A percentile compares a stretch with the other conserved stretches of the same genome.
Evolutionary conservation across 2,888 invertebrate genomes (phyloP).

Genomic region (Aleiodes testaceus): DNA sequence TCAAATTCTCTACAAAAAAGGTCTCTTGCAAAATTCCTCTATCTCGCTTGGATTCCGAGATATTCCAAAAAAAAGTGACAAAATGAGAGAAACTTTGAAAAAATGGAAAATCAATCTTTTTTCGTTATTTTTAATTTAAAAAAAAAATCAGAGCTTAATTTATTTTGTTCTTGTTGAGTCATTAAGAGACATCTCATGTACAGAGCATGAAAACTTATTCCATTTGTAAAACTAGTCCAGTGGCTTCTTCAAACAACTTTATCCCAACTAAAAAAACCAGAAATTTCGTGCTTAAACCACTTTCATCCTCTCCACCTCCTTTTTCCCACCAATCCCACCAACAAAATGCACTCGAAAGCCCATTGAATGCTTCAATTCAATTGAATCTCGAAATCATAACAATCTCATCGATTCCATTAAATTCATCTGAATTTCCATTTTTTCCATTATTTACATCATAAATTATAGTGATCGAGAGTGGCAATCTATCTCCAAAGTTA

Average conservation of each 20-base stretch:
- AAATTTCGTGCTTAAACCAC: neutral
- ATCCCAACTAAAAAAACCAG: neutral
- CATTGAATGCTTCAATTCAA: too few relatives aligned
- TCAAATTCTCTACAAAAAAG: too few relatives aligned
- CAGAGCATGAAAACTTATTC: slow-evolving; percentile 29
- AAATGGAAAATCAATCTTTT: too few relatives aligned
- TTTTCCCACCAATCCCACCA: too few relatives aligned
- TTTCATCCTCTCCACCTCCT: neutral
- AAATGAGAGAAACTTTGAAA: too few relatives aligned
- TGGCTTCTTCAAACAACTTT: slow-evolving; percentile 10
- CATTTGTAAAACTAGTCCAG: slow-evolving; percentile 26
- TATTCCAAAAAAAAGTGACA: too few relatives aligned
- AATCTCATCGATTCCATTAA: too few relatives aligned
- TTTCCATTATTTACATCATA: neutral
- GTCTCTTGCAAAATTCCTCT: too few relatives aligned
- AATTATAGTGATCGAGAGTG: neutral
- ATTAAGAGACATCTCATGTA: slow-evolving; percentile 24
- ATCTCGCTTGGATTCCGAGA: too few relatives aligned
- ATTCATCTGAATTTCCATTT: too few relatives aligned
- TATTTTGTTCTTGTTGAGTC: neutral
- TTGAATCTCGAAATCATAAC: too few relatives aligned
- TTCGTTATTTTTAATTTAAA: neutral
- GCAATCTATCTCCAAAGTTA: slow-evolving; percentile 23
- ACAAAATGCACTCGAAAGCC: too few relatives aligned
- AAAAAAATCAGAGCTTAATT: neutral